Percentiles rank a stretch among this genome's conserved stretches.
Evolutionary conservation across 2,888 invertebrate species (phyloP).

Genomic region (Drosophila demipolita): DNA sequence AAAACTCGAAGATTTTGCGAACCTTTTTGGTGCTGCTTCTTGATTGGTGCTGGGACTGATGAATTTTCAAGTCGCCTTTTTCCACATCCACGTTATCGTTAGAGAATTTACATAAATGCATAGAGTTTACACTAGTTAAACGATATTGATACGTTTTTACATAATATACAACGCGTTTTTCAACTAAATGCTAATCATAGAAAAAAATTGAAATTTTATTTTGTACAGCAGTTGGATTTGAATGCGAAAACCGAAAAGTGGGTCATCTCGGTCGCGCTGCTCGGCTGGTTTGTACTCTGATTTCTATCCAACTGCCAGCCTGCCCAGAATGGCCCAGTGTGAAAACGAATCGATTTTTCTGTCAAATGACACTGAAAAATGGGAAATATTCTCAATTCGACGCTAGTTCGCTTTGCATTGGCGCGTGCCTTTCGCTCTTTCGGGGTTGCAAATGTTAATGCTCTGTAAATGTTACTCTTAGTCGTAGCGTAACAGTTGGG

Average conservation of each 20-base stretch:
- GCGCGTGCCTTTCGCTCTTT: conserved; percentile 19
- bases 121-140: conserved; percentile 75
- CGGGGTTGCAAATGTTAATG: conserved; percentile 66
- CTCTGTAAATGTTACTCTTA: conserved; percentile 18
- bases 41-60: conserved; percentile 66
- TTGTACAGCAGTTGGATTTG: conserved; percentile 77
- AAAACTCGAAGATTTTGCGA: conserved; percentile 43
- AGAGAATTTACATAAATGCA: conserved; percentile 79
- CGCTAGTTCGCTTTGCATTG: conserved; percentile 6
- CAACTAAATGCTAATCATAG: conserved; percentile 67
- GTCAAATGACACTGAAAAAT: conserved; percentile 78
- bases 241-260: conserved; percentile 84
- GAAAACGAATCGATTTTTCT: conserved; percentile 82
- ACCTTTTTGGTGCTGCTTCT: conserved; percentile 72
- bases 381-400: conserved; percentile 67
- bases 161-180: conserved; percentile 65
- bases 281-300: conserved; percentile 83
- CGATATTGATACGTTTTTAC: conserved; percentile 50
- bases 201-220: conserved; percentile 71
- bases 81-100: conserved; percentile 69
- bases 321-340: conserved; percentile 75
- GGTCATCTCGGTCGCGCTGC: conserved; percentile 84
- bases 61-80: conserved; percentile 73
- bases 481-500: conserved; percentile 27
- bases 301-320: conserved; percentile 76